Evolutionary conservation across 2,797 vertebrate species (phyloP), one percentile per base, ranked within the genome.

Genomic region (Falco cherrug): DNA sequence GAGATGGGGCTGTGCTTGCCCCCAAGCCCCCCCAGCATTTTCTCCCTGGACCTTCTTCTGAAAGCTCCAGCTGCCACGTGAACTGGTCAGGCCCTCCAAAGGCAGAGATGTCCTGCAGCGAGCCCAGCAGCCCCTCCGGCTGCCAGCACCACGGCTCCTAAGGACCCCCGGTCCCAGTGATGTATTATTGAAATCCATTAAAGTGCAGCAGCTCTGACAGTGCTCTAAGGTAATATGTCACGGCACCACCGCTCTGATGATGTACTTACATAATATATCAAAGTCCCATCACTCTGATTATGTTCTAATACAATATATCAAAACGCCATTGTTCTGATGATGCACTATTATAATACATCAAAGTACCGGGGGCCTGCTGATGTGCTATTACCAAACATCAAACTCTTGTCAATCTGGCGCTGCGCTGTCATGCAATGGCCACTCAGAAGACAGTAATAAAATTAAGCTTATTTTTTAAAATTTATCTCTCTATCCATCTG

Each of bases 131-230:
- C 69, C 84, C 71, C 43, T 15, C 73, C 3, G 4, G 24, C 79
- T 51, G 56, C 88, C 53, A 7, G 65, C 77, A 20, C n/a, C 5
- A 0, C 8, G 13, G 51, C 79, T 63, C 68, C 64, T 5, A 3
- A 5, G 59, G 61, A 26, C 78, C 87, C 76, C 86, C 29, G 2
- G 2, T 71, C 74, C 15, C 53, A 6, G 80, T 90, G 97, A 97
- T 95, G 65, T 48, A 91, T 96, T 86, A 74, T 8, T 14, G 95
- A 95, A 96, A 96, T 96, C 86, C 96, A 95, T 95, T 88, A 92
- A 73, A 59, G 53, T 8, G 41, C 63, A 1, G 61, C 60, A 24
- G 68, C 3, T 9, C 94, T 90, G 96, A 68, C 96, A 96, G 91
- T 21, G 37, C 93, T 92, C 94, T 56, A 50, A 95, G 94, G 97